Percentiles rank a stretch among this genome's conserved stretches.
phyloP scores from a whole-genome alignment of 2,797 vertebrate genomes.

The Crenuchus spilurus region DNA sequence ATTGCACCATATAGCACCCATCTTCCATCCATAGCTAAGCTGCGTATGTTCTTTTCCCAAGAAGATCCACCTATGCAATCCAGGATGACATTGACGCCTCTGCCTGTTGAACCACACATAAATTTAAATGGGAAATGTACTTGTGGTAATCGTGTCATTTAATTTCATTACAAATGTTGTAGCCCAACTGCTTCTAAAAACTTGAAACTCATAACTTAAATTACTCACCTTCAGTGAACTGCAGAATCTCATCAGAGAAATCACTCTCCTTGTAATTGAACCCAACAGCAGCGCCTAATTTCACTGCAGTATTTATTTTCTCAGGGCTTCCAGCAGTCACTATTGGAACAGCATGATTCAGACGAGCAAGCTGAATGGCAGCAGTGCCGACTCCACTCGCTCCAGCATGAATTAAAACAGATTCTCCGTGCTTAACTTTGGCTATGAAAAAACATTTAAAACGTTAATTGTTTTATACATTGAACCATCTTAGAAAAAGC shows the following conservation, averaged over 20 bases:
- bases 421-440: slow-evolving; percentile 79
- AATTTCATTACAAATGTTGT: not conserved
- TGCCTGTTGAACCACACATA: slow-evolving; percentile 66
- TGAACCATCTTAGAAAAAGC: not conserved
- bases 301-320: slow-evolving; percentile 76
- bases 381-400: slow-evolving; percentile 86
- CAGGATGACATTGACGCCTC: slow-evolving; percentile 84
- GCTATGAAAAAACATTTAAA: slow-evolving; percentile 63
- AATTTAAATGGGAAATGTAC: not conserved
- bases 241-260: slow-evolving; percentile 76
- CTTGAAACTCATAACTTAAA: not conserved
- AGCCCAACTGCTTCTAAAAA: not conserved
- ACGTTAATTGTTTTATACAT: not conserved
- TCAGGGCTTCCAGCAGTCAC: slow-evolving; percentile 81
- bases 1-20: slow-evolving; percentile 87
- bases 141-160: not conserved
- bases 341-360: slow-evolving; percentile 79
- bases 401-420: slow-evolving; percentile 83
- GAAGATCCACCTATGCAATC: slow-evolving; percentile 82
- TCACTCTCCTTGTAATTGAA: slow-evolving; percentile 84
- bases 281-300: slow-evolving; percentile 78
- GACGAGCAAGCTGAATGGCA: slow-evolving; percentile 80
- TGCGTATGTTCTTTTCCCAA: slow-evolving; percentile 85
- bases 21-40: slow-evolving; percentile 79
- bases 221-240: slow-evolving; percentile 80